Conservation (phyloP, 2,797 vertebrate genomes). For the Urocyon cinereoargenteus region DNA sequence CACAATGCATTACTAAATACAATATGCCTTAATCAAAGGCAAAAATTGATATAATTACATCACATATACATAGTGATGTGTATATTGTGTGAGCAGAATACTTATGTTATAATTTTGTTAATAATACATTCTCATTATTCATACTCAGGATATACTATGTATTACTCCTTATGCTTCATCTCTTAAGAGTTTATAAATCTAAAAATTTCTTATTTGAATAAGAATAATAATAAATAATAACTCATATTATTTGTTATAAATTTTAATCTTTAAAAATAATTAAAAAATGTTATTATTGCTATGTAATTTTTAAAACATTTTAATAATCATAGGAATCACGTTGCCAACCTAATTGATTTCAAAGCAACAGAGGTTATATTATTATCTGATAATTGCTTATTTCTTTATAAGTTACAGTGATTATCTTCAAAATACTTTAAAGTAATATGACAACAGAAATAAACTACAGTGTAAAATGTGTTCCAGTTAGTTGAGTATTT, state of each 20-base stretch:
- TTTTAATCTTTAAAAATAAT: constrained; percentile 43
- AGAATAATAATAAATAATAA: too few species aligned
- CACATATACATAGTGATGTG: not conserved
- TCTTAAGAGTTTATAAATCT: not conserved
- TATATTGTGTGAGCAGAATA: not conserved
- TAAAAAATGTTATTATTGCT: not conserved
- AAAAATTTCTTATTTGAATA: not conserved
- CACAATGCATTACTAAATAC: not conserved
- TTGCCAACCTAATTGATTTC: not conserved
- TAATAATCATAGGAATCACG: not conserved
- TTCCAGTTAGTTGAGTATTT: not conserved
- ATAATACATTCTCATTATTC: not conserved
- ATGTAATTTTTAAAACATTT: not conserved
- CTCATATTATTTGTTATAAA: not conserved
- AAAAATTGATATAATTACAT: not conserved
- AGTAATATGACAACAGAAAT: not conserved
- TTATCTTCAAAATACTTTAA: constrained; percentile 28
- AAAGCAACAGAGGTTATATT: constrained; percentile 16
- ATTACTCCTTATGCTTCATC: not conserved
- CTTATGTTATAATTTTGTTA: not conserved
- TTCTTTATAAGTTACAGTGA: not conserved
- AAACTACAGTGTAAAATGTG: not conserved
- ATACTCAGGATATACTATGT: not conserved
- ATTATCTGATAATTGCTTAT: not conserved
- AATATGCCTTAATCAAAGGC: not conserved